Conservation (phyloP, 2,113 vertebrate species). For the Pedetes capensis region DNA sequence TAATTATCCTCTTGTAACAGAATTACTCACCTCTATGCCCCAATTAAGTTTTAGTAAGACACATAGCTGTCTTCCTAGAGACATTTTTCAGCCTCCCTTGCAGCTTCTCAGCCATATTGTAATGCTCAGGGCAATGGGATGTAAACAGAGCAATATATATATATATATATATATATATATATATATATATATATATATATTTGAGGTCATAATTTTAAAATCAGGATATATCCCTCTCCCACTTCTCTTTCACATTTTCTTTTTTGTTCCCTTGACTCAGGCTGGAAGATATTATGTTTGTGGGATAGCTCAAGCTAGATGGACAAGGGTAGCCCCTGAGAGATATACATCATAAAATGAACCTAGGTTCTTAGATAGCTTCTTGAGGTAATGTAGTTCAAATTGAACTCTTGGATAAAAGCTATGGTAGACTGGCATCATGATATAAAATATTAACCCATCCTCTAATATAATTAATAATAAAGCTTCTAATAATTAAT, state of each 20-base stretch:
- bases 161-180: too few relatives aligned
- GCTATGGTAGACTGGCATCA: background rate
- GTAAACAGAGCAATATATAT: background rate
- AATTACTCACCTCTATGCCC: background rate
- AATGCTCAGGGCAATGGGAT: background rate
- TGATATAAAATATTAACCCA: background rate
- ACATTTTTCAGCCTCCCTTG: background rate
- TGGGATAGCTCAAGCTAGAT: background rate
- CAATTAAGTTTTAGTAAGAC: background rate
- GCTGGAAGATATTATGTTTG: background rate
- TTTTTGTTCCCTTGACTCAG: background rate
- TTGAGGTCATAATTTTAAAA: background rate
- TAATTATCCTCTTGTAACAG: background rate
- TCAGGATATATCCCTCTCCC: background rate
- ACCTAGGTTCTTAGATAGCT: background rate
- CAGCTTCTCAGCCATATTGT: background rate
- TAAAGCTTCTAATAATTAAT: background rate
- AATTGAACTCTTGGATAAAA: background rate
- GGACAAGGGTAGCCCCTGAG: background rate
- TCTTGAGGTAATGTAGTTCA: background rate
- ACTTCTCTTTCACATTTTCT: background rate
- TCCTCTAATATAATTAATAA: background rate
- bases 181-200: too few relatives aligned
- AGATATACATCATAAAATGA: background rate
- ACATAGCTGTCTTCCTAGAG: background rate